Conservation (phyloP, 1,140 invertebrate species). For the Camponotus pennsylvanicus region DNA sequence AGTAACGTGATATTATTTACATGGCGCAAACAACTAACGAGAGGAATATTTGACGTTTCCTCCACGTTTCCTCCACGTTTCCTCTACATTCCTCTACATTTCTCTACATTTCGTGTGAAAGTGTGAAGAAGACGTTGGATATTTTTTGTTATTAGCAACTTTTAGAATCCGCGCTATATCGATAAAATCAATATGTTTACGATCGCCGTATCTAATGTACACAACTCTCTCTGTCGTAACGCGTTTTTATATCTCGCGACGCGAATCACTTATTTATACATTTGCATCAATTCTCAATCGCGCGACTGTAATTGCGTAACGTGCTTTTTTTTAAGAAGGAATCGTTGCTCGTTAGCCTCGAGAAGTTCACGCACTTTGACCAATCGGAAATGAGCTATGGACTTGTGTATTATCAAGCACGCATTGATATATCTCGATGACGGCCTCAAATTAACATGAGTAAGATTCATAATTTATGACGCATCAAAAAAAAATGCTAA, state of each 20-base stretch:
- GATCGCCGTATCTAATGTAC: constrained; percentile 12
- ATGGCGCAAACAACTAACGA: background rate
- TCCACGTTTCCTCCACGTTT: background rate
- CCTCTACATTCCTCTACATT: background rate
- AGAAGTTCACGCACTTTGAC: constrained; percentile 45
- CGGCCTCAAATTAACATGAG: background rate
- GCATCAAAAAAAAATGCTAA: background rate
- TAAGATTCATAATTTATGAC: background rate
- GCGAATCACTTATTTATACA: constrained; percentile 39
- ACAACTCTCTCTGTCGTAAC: constrained; percentile 46
- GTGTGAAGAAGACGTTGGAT: background rate
- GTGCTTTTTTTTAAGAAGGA: background rate
- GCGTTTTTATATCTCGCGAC: constrained; percentile 3
- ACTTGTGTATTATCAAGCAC: background rate
- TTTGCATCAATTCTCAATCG: constrained; percentile 5
- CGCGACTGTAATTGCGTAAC: constrained; percentile 28
- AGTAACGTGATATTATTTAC: background rate
- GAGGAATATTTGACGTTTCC: background rate
- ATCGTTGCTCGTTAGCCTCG: constrained; percentile 20
- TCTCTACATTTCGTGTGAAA: background rate
- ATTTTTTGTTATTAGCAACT: background rate
- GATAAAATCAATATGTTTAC: background rate
- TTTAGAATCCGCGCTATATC: background rate
- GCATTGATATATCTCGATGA: background rate
- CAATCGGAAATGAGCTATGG: background rate